These are phyloP conservation scores for Aurelia sp. DNA, from an alignment of 30 jellyfish, hydroid and myxozoan species.

Conservation along the genomic window DNA sequence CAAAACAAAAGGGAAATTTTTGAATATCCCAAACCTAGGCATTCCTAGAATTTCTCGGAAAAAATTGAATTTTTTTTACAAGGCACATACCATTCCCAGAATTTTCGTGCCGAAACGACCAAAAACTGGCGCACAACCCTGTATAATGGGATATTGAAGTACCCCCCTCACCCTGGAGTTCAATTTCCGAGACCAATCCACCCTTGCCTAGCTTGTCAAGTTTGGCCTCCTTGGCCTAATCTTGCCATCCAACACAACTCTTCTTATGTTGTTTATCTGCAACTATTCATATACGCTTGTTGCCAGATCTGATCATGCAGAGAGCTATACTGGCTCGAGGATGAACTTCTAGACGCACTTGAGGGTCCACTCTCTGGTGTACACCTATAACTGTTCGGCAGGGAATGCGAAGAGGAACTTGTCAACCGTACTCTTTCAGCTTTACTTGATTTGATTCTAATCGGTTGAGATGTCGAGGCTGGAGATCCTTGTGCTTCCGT, in stretches of 20 bases:
- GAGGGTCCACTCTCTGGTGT: constrained; percentile 60
- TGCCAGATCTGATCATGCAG: constrained; percentile 66
- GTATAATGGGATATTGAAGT: too few relatives aligned
- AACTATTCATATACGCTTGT: constrained; percentile 64
- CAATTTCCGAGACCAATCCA: too few relatives aligned
- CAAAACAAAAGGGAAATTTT: too few relatives aligned
- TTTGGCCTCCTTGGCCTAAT: neutral
- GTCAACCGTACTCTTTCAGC: neutral
- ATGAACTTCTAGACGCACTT: constrained; percentile 42
- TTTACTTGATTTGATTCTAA: constrained; percentile 31
- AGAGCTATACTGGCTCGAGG: constrained; percentile 56
- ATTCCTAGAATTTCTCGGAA: too few relatives aligned
- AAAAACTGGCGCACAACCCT: too few relatives aligned
- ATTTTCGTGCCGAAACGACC: too few relatives aligned
- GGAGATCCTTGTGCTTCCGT: constrained; percentile 32
- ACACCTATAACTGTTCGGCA: constrained; percentile 47
- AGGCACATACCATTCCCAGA: too few relatives aligned
- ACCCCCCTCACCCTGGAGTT: too few relatives aligned
- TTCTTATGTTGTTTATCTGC: constrained; percentile 18
- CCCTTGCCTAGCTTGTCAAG: neutral
- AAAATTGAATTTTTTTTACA: too few relatives aligned
- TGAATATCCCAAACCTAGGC: too few relatives aligned
- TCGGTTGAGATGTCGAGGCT: constrained; percentile 61
- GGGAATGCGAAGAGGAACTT: constrained; percentile 40
- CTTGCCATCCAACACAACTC: neutral